phyloP scores from a whole-genome alignment of 1,140 invertebrate genomes.

The Megathymus violae region DNA sequence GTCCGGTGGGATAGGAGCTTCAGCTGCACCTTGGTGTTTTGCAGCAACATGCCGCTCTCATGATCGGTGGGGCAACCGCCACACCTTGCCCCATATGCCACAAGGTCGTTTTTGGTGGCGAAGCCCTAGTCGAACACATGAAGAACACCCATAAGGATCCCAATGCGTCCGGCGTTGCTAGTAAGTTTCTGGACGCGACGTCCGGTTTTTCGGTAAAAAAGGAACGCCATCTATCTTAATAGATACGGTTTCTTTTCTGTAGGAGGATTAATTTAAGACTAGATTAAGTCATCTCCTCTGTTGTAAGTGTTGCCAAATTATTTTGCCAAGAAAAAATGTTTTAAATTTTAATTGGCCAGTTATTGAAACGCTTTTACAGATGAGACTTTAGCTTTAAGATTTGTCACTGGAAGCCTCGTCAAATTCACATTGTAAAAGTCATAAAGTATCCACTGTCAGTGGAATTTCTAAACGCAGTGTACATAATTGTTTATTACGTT shows the following conservation, averaged over 20 bases:
- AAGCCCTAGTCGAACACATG: slow-evolving; percentile 97
- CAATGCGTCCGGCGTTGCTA: slow-evolving; percentile 93
- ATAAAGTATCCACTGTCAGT: slow-evolving; percentile 37
- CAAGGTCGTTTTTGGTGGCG: slow-evolving; percentile 95
- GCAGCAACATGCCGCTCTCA: slow-evolving; percentile 96
- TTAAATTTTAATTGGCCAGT: slow-evolving; percentile 30
- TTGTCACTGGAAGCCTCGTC: slow-evolving; percentile 73
- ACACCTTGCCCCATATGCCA: slow-evolving; percentile 96
- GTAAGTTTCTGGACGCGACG: slow-evolving; percentile 87
- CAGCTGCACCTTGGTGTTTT: slow-evolving; percentile 93
- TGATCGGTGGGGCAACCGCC: slow-evolving; percentile 94
- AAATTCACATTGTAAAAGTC: slow-evolving; percentile 39
- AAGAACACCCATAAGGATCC: slow-evolving; percentile 97
- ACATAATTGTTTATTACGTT: slow-evolving; percentile 44
- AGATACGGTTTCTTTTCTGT: slow-evolving; percentile 60
- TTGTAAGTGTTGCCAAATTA: slow-evolving; percentile 37
- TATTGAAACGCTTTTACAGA: slow-evolving; percentile 47
- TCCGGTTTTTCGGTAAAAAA: slow-evolving; percentile 57
- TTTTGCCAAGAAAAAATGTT: neutral
- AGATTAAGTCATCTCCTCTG: slow-evolving; percentile 59
- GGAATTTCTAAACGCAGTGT: slow-evolving; percentile 7
- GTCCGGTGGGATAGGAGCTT: slow-evolving; percentile 87
- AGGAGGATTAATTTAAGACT: slow-evolving; percentile 48
- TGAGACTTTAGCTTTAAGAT: slow-evolving; percentile 71
- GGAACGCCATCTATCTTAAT: slow-evolving; percentile 58